Evolutionary conservation across 1,140 invertebrate species (phyloP).

Genomic region (Drosophila santomea): DNA sequence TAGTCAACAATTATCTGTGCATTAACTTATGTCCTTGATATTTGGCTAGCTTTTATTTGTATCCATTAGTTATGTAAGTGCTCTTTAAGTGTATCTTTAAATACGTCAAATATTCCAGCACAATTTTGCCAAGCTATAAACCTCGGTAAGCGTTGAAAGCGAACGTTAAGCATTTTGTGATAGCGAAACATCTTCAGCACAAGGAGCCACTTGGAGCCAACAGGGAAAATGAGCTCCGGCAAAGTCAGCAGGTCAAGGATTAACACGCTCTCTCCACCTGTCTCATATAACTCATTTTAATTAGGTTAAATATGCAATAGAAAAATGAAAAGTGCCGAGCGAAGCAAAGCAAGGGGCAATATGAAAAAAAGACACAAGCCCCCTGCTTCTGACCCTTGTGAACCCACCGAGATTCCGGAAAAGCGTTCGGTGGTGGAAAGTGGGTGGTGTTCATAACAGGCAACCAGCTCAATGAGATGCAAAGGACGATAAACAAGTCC

Average conservation of each 20-base stretch:
- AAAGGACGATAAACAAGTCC: conserved; percentile 79
- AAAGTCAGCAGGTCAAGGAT: conserved; percentile 64
- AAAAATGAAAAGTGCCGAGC: conserved; percentile 60
- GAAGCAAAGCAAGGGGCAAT: conserved; percentile 9
- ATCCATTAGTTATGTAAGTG: too few species aligned
- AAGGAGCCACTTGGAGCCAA: conserved; percentile 26
- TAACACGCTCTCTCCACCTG: conserved; percentile 50
- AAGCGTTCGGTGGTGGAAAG: conserved; percentile 5
- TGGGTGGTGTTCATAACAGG: conserved; percentile 41
- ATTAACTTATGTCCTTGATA: too few species aligned
- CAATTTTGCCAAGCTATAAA: not conserved
- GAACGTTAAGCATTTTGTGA: conserved; percentile 18
- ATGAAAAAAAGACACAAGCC: conserved; percentile 5
- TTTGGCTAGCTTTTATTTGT: too few species aligned
- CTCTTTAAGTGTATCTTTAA: not conserved
- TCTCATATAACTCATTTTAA: conserved; percentile 74
- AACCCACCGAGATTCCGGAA: conserved; percentile 19
- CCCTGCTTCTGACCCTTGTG: conserved; percentile 5
- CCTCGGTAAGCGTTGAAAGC: conserved; percentile 7
- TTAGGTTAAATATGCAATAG: conserved; percentile 78
- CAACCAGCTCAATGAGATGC: conserved; percentile 76
- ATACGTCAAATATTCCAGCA: not conserved
- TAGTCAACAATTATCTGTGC: not conserved
- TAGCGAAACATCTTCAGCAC: conserved; percentile 16
- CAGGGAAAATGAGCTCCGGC: conserved; percentile 23